Conservation (phyloP, 2,888 invertebrate genomes). For the Melanostoma mellinum region DNA sequence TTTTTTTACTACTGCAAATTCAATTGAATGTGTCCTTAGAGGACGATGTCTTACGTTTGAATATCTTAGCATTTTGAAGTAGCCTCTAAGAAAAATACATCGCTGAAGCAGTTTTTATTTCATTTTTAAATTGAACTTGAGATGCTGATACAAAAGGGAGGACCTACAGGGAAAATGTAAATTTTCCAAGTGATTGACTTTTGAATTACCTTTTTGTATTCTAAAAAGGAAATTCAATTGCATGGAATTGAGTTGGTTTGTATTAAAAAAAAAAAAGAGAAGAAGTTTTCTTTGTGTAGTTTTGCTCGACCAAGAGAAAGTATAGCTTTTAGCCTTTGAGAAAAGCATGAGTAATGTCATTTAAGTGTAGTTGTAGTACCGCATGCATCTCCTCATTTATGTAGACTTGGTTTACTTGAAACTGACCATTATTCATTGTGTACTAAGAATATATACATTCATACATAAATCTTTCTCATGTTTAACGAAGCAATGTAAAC, state of each 20-base stretch:
- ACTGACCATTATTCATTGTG: slow-evolving; percentile 14
- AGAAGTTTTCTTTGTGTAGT: neutral
- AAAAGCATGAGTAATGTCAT: slow-evolving; percentile 41
- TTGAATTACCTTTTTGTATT: slow-evolving; percentile 10
- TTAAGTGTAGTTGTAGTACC: slow-evolving; percentile 60
- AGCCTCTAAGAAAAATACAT: slow-evolving; percentile 21
- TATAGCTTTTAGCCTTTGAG: slow-evolving; percentile 1
- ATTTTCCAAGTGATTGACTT: slow-evolving; percentile 59
- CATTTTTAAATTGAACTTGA: slow-evolving; percentile 40
- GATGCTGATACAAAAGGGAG: neutral
- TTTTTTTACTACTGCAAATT: slow-evolving; percentile 1
- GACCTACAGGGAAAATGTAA: slow-evolving; percentile 44
- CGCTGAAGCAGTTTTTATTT: slow-evolving; percentile 22
- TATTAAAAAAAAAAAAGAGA: slow-evolving; percentile 15
- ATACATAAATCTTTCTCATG: slow-evolving; percentile 3
- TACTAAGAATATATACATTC: neutral
- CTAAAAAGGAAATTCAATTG: slow-evolving; percentile 13
- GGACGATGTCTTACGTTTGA: slow-evolving; percentile 24
- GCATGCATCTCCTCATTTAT: slow-evolving; percentile 71
- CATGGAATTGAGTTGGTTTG: slow-evolving; percentile 47
- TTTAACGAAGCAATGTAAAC: neutral
- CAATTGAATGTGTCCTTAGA: slow-evolving; percentile 15
- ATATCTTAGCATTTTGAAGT: slow-evolving; percentile 26
- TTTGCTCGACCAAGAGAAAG: slow-evolving; percentile 36
- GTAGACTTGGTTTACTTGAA: slow-evolving; percentile 26